Evolutionary conservation across 2,113 vertebrate genomes (phyloP).

Genomic region (Chiloscyllium plagiosum): DNA sequence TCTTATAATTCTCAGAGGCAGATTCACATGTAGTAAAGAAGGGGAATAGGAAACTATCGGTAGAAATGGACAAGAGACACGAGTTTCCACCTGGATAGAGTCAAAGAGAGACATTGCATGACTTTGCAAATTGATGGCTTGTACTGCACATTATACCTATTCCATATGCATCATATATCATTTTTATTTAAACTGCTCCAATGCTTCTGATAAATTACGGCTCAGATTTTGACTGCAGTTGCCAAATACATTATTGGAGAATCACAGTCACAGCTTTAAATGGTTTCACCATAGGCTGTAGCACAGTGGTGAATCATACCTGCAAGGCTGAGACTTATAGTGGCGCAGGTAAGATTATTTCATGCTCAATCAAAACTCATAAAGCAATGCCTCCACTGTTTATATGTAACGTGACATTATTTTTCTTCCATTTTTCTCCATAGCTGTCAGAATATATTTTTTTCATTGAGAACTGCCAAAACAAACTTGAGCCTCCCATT

Average conservation of each 20-base stretch:
- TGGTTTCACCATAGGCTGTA: background rate
- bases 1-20: background rate
- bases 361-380: background rate
- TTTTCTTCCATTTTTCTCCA: background rate
- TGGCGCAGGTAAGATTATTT: background rate
- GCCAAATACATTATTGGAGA: background rate
- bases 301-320: background rate
- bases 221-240: background rate
- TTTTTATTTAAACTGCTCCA: background rate
- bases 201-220: background rate
- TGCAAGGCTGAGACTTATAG: background rate
- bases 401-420: background rate
- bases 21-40: background rate
- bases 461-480: constrained; percentile 3
- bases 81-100: background rate
- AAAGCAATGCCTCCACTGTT: background rate
- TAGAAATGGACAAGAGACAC: background rate
- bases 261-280: background rate
- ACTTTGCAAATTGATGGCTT: background rate
- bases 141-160: background rate
- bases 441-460: background rate
- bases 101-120: background rate
- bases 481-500: background rate
- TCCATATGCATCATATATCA: background rate
- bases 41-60: background rate